Percentiles rank a stretch among this genome's conserved stretches.
phyloP scores from a whole-genome alignment of 2,113 vertebrate genomes.

The Australoheros scitulus region DNA sequence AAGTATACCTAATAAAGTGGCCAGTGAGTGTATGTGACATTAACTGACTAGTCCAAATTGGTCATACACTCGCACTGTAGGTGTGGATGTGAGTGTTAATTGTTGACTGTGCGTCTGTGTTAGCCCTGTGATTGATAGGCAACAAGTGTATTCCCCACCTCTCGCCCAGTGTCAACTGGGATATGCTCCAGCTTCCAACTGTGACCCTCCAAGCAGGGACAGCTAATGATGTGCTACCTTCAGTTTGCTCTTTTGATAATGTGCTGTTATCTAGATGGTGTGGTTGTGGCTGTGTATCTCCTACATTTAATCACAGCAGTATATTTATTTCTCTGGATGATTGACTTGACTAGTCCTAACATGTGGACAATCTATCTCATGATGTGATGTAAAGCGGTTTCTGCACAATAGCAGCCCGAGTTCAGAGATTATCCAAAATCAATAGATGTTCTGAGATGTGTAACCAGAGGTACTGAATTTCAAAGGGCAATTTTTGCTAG shows the following conservation, averaged over 20 bases:
- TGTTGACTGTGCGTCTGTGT: not conserved
- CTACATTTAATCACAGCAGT: not conserved
- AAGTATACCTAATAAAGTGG: not conserved
- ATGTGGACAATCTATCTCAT: not conserved
- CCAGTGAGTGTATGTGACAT: not conserved
- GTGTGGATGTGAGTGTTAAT: not conserved
- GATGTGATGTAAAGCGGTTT: constrained; percentile 29
- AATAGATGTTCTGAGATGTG: constrained; percentile 68
- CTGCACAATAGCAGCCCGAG: constrained; percentile 47
- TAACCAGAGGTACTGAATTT: constrained; percentile 60
- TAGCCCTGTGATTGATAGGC: constrained; percentile 4
- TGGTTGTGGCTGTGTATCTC: not conserved
- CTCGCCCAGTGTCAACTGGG: not conserved
- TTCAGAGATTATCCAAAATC: constrained; percentile 73
- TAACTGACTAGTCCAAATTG: not conserved
- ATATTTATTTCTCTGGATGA: constrained; percentile 3
- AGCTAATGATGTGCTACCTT: constrained; percentile 9
- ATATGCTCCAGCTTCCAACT: constrained; percentile 4
- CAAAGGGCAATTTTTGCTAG: constrained; percentile 49
- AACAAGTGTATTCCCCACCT: not conserved
- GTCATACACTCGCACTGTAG: constrained; percentile 2
- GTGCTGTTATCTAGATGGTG: not conserved
- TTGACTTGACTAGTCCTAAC: not conserved
- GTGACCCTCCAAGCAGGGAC: not conserved
- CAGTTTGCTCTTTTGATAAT: not conserved